Conservation (phyloP, 2,888 invertebrate genomes). For the Andrena praecox region DNA sequence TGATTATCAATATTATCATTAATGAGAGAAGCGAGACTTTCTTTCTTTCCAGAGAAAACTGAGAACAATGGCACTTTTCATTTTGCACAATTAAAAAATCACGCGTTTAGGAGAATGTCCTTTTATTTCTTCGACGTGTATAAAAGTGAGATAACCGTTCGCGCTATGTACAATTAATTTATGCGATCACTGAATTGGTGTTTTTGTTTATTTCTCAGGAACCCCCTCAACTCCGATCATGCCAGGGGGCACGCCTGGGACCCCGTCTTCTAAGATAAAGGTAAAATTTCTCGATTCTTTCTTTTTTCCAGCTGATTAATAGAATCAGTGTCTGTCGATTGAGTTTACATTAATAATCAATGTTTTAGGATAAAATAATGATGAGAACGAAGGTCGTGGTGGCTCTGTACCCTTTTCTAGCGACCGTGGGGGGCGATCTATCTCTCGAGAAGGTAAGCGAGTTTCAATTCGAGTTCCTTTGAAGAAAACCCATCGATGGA, state of each 20-base stretch:
- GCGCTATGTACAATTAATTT: no score
- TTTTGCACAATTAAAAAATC: no score
- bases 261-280: slow-evolving; percentile 93
- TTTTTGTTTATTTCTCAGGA: slow-evolving; percentile 81
- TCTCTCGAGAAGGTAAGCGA: slow-evolving; percentile 92
- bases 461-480: not conserved
- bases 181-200: not conserved
- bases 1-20: slow-evolving; percentile 27
- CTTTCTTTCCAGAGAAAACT: not conserved
- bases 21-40: not conserved
- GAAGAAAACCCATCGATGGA: not conserved
- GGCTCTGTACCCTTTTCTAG: slow-evolving; percentile 95
- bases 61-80: no score
- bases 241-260: slow-evolving; percentile 93
- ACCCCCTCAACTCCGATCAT: slow-evolving; percentile 87
- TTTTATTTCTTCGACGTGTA: no score
- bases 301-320: not conserved
- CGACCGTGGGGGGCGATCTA: slow-evolving; percentile 95
- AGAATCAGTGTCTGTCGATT: not conserved
- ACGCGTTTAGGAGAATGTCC: no score
- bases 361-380: slow-evolving; percentile 88
- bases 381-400: slow-evolving; percentile 93
- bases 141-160: not conserved
- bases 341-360: not conserved
- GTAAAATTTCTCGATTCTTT: slow-evolving; percentile 82